These are phyloP conservation scores for Anas bahamensis DNA, from an alignment of 2,797 vertebrate species.

Conservation along the genomic window DNA sequence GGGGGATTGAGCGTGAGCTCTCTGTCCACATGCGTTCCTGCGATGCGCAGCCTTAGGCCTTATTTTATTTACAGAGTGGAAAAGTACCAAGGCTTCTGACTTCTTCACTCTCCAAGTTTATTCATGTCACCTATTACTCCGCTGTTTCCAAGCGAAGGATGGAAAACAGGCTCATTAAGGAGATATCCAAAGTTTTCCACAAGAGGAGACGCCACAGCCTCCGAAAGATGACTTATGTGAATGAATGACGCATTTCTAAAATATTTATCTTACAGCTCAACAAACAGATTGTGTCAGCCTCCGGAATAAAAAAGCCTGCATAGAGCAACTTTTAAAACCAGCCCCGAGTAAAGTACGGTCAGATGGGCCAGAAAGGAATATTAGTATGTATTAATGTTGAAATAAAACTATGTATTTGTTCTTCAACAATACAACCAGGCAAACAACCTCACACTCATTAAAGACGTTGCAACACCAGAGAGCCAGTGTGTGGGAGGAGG, in stretches of 20 bases:
- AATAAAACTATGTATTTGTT: neutral
- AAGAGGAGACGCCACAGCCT: neutral
- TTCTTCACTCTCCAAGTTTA: neutral
- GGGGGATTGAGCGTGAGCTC: accelerated
- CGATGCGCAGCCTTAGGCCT: neutral
- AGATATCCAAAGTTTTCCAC: neutral
- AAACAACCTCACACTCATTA: neutral
- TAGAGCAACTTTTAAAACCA: neutral
- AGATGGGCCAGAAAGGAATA: neutral
- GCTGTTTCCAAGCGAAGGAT: neutral
- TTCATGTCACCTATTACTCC: neutral
- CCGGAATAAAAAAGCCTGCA: neutral
- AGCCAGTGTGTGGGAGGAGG: neutral
- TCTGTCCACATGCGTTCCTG: neutral
- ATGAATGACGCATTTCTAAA: neutral
- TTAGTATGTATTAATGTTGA: neutral
- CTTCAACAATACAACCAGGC: neutral
- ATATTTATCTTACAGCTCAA: neutral
- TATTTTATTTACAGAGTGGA: neutral
- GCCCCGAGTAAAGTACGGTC: neutral
- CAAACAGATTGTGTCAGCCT: conserved; percentile 39
- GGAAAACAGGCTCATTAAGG: neutral
- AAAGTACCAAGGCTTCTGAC: neutral
- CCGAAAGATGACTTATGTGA: conserved; percentile 9
- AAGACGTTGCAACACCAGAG: neutral